These are phyloP conservation scores for Amaurobius ferox DNA, from an alignment of 2,888 invertebrate genomes.

Conservation along the genomic window DNA sequence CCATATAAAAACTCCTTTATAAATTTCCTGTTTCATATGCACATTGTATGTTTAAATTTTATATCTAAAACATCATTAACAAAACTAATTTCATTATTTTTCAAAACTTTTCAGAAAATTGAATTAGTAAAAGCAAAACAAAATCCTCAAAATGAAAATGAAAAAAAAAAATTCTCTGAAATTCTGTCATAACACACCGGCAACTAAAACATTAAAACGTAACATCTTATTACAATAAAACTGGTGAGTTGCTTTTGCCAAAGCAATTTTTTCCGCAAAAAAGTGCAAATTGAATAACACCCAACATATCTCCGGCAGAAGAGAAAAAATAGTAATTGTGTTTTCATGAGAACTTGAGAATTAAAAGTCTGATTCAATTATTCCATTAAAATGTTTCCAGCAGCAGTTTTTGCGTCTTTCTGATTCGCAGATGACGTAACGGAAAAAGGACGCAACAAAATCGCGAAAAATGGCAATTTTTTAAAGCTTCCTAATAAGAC, in stretches of 20 bases:
- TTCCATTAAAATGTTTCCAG: constrained; percentile 41
- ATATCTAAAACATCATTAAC: no score
- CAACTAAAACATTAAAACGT: constrained; percentile 14
- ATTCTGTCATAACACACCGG: not conserved
- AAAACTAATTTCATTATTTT: not conserved
- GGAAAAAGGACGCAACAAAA: constrained; percentile 38
- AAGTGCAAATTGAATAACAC: not conserved
- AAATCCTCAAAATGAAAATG: no score
- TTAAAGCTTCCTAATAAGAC: constrained; percentile 3
- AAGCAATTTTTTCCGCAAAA: not conserved
- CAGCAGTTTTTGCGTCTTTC: constrained; percentile 37
- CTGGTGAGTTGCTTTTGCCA: not conserved
- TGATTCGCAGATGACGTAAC: constrained; percentile 33
- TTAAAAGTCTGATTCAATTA: constrained; percentile 66
- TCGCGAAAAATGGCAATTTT: constrained; percentile 37
- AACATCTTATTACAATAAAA: not conserved
- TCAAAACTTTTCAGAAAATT: not conserved
- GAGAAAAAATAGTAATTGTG: not conserved
- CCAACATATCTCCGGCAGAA: constrained; percentile 1
- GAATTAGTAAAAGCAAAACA: no score
- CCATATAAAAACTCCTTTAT: no score
- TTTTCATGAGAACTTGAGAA: constrained; percentile 33
- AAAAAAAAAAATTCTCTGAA: not conserved
- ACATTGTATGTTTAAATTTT: no score
- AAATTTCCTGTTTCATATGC: no score